phyloP scores from a whole-genome alignment of 2,888 invertebrate genomes.

The Chrysotoxum bicinctum region DNA sequence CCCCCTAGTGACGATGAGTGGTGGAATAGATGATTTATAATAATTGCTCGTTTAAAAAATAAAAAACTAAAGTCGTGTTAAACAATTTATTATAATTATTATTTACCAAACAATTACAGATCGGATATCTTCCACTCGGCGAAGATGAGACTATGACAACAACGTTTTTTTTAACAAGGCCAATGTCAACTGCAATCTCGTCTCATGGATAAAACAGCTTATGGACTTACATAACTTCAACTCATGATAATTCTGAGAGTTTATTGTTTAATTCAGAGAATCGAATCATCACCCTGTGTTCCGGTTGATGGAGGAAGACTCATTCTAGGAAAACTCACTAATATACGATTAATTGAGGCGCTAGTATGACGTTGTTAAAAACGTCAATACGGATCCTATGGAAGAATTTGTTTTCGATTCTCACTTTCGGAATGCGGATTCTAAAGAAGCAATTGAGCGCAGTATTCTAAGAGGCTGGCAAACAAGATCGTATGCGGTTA shows the following conservation, averaged over 20 bases:
- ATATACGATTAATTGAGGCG: slow-evolving; percentile 7
- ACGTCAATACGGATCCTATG: slow-evolving; percentile 35
- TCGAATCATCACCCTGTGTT: neutral
- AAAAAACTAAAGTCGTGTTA: slow-evolving; percentile 11
- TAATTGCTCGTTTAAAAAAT: slow-evolving; percentile 32
- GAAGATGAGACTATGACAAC: slow-evolving; percentile 16
- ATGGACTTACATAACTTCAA: neutral
- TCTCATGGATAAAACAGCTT: neutral
- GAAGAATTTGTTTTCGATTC: slow-evolving; percentile 10
- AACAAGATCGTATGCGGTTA: neutral
- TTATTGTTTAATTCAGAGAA: slow-evolving; percentile 25
- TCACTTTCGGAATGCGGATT: slow-evolving; percentile 44
- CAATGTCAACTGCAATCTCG: slow-evolving; percentile 29
- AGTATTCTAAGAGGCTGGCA: slow-evolving; percentile 23
- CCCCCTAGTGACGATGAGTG: neutral
- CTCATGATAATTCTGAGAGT: slow-evolving; percentile 5
- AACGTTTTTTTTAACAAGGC: slow-evolving; percentile 13
- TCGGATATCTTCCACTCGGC: slow-evolving; percentile 26
- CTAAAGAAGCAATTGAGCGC: slow-evolving; percentile 43
- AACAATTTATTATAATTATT: slow-evolving; percentile 50
- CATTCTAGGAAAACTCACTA: neutral
- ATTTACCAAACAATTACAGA: slow-evolving; percentile 36
- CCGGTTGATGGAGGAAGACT: slow-evolving; percentile 3
- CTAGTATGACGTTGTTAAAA: slow-evolving; percentile 4
- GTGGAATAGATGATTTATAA: slow-evolving; percentile 37